A percentile compares a stretch with the other conserved stretches of the same genome.
Evolutionary conservation across 2,888 invertebrate genomes (phyloP).

Genomic region (Pollenia amentaria): DNA sequence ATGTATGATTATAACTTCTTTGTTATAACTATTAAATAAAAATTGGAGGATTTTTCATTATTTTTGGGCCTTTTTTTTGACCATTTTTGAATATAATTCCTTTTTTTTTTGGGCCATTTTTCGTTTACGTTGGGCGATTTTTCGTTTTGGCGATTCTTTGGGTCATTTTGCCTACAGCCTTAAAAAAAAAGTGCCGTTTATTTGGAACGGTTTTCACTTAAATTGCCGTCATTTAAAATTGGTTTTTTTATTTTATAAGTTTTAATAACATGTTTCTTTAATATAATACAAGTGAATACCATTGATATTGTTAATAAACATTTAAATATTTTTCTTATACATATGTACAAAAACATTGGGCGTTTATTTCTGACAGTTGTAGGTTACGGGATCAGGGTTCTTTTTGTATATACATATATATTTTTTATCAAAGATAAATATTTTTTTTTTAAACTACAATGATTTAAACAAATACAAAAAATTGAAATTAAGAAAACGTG

Average conservation of each 20-base stretch:
- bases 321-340: slow-evolving; percentile 25
- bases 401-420: background rate
- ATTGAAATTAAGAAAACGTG: background rate
- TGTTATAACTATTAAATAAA: no score
- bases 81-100: no score
- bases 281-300: background rate
- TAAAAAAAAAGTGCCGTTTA: no score
- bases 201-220: no score
- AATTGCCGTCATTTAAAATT: background rate
- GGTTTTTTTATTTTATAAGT: background rate
- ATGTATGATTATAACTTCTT: no score
- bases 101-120: no score
- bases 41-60: no score
- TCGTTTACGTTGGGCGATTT: no score
- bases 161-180: no score
- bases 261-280: background rate
- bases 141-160: no score
- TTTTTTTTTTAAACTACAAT: slow-evolving; percentile 10
- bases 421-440: background rate
- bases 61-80: no score
- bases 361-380: slow-evolving; percentile 63
- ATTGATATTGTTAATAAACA: background rate
- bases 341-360: slow-evolving; percentile 40
- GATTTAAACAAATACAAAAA: background rate
- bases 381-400: slow-evolving; percentile 60